Evolutionary conservation across 2,888 invertebrate species (phyloP).

Genomic region (Lamellibrachia columna): DNA sequence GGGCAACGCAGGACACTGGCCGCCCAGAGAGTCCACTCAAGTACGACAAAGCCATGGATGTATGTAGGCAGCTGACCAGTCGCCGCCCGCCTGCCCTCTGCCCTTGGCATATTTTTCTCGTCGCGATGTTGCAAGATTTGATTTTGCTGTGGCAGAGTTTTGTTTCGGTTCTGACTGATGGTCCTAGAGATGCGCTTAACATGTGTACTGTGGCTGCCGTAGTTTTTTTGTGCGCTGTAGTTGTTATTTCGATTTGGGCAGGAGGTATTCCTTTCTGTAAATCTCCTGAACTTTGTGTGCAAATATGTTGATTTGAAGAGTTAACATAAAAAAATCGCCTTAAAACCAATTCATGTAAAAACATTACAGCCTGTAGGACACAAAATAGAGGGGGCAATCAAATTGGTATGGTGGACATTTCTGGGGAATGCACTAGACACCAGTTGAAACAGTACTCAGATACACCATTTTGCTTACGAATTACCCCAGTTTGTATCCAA

Average conservation of each 20-base stretch:
- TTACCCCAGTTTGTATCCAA: no score
- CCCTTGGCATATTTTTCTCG: background rate
- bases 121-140: background rate
- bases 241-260: background rate
- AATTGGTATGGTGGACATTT: no score
- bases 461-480: no score
- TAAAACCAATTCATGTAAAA: no score
- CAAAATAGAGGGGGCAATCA: no score
- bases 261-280: background rate
- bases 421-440: no score
- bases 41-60: constrained; percentile 31
- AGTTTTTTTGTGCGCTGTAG: background rate
- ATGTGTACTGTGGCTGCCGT: background rate
- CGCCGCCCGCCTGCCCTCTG: background rate
- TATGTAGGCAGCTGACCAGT: background rate
- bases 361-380: no score
- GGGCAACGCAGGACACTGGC: constrained; percentile 27
- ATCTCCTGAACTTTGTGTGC: background rate
- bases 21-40: constrained; percentile 36
- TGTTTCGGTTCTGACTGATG: background rate
- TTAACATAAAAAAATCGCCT: no score
- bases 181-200: background rate
- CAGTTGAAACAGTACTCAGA: no score
- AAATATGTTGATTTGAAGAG: background rate
- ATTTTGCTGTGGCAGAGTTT: background rate